Percentiles rank a stretch among this genome's conserved stretches.
phyloP scores from a whole-genome alignment of 2,113 vertebrate genomes.

The Oplegnathus fasciatus region DNA sequence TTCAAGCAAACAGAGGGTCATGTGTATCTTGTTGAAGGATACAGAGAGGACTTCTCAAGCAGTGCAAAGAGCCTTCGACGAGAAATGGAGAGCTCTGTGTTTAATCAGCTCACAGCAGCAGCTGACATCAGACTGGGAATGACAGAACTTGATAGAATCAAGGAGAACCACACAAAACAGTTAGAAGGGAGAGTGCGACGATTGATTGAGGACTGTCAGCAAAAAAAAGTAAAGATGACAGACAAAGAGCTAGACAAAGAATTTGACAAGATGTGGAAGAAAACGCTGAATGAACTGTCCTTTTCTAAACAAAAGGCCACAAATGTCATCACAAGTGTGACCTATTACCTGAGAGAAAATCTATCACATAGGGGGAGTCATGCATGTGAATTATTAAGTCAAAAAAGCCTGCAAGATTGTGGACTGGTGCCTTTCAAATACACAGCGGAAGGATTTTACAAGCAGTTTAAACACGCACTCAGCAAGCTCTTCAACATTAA shows the following conservation, averaged over 20 bases:
- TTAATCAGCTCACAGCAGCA: conserved; percentile 37
- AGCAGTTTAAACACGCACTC: rapidly evolving
- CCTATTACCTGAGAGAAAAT: conserved; percentile 2
- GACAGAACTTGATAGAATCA: conserved; percentile 54
- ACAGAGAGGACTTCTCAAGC: conserved; percentile 68
- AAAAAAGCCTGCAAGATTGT: rapidly evolving
- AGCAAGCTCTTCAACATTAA: rapidly evolving
- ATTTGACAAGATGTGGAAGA: conserved; percentile 72
- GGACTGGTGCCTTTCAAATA: conserved; percentile 7
- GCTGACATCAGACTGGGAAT: conserved; percentile 52
- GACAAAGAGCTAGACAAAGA: conserved; percentile 19
- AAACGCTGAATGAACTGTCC: not conserved
- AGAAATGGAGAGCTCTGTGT: conserved; percentile 32
- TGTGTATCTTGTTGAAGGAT: conserved; percentile 70
- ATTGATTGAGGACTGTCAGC: conserved; percentile 53
- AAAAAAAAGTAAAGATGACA: not conserved
- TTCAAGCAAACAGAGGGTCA: conserved; percentile 66
- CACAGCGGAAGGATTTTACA: rapidly evolving
- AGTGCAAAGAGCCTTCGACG: conserved; percentile 51
- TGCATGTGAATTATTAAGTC: not conserved
- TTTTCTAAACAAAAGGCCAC: rapidly evolving
- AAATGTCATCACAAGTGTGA: conserved; percentile 1
- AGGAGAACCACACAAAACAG: conserved; percentile 29
- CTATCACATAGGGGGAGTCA: conserved; percentile 18
- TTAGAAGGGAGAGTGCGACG: conserved; percentile 41